These are phyloP conservation scores for Drosophila subsilvestris DNA, from an alignment of 2,888 invertebrate species.

Conservation along the genomic window DNA sequence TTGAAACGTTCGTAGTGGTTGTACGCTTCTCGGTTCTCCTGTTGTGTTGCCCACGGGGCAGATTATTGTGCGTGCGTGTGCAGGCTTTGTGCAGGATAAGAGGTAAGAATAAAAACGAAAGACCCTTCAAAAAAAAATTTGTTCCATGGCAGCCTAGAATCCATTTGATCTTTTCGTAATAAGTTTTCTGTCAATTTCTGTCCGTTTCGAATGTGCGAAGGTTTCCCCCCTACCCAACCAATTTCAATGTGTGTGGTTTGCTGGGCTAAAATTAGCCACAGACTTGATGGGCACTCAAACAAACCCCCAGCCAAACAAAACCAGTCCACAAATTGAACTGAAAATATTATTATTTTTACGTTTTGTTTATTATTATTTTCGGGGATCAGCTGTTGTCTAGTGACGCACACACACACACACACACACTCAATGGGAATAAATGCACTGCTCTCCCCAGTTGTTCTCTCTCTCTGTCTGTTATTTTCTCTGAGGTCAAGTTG, in stretches of 20 bases:
- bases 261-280: slow-evolving; percentile 28
- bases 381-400: slow-evolving; percentile 56
- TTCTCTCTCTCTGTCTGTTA: slow-evolving; percentile 4
- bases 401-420: slow-evolving; percentile 50
- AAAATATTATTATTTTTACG: slow-evolving; percentile 42
- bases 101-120: not conserved
- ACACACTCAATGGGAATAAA: not conserved
- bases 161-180: not conserved
- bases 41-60: not conserved
- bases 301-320: not conserved
- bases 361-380: slow-evolving; percentile 28
- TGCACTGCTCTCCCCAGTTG: not conserved
- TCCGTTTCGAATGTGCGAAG: not conserved
- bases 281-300: slow-evolving; percentile 11
- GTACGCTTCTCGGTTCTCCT: not conserved
- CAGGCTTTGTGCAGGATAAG: not conserved
- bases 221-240: too few species aligned
- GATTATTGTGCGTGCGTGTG: not conserved
- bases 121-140: not conserved
- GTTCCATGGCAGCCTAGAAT: too few species aligned
- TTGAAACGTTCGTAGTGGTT: not conserved
- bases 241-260: too few species aligned
- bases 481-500: slow-evolving; percentile 79
- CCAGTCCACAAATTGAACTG: slow-evolving; percentile 15
- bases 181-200: not conserved